Percentiles rank a stretch among this genome's conserved stretches.
Conservation (phyloP, 2,797 vertebrate species). For the Aeoliscus strigatus region DNA sequence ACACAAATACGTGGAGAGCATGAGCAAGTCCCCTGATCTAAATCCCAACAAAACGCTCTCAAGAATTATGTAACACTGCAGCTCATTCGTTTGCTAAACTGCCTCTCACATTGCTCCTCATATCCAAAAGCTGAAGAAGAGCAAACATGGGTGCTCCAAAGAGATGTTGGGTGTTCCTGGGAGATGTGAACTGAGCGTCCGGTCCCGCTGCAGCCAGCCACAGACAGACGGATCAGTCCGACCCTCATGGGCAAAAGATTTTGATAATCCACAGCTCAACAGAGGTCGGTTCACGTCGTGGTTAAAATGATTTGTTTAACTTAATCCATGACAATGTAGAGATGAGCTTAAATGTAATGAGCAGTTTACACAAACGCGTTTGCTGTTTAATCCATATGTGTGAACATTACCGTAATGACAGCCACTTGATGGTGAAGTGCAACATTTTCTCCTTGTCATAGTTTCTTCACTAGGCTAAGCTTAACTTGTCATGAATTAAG, state of each 20-base stretch:
- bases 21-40: conserved; percentile 28
- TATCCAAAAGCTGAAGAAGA: too few relatives aligned
- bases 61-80: conserved; percentile 26
- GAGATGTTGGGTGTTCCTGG: too few relatives aligned
- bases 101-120: neutral
- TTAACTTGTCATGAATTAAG: too few relatives aligned
- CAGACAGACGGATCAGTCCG: conserved; percentile 36
- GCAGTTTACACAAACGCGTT: conserved; percentile 5
- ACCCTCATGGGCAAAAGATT: conserved; percentile 37
- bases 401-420: neutral
- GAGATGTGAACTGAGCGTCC: too few relatives aligned
- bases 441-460: too few relatives aligned
- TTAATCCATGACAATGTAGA: conserved; percentile 17
- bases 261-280: conserved; percentile 31
- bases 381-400: neutral
- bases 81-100: conserved; percentile 1
- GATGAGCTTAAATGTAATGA: conserved; percentile 19
- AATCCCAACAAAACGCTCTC: conserved; percentile 20
- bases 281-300: neutral
- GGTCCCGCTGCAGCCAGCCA: conserved; percentile 16
- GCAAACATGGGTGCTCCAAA: too few relatives aligned
- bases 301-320: conserved; percentile 26
- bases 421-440: too few relatives aligned
- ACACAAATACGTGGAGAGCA: conserved; percentile 46
- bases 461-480: too few relatives aligned